Evolutionary conservation across 2,113 vertebrate species (phyloP), one percentile per base, ranked within the genome.

Genomic region (Trematocara macrostoma): DNA sequence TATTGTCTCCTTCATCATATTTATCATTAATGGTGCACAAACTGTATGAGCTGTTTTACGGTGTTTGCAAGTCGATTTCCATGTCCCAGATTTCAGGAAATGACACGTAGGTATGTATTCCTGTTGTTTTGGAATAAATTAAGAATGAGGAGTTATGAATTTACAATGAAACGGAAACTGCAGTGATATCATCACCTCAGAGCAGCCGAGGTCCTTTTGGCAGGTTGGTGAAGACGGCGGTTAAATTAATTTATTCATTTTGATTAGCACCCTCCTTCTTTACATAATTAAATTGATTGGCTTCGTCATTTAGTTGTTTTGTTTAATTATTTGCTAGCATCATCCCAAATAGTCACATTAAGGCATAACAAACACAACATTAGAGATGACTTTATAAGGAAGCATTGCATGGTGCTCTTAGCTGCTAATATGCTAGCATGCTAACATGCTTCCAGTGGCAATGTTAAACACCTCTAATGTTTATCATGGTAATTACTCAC

Each of bases 141-240:
- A 92, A 90, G 83, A 84, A 93, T 10, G n/a, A 11, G 71, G 18
- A 52, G 74, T 64, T 76, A 81, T 91, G 76, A 91, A 93, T 89
- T 88, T 47, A 78, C 49, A 84, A 53, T 81, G 51, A 61, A 85
- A 51, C 2, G 3, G 49, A 53, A 87, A 49, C 69, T 35, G 78
- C 16, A 3, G 26, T 71, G 55, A 82, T 11, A 78, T 12, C 16
- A 12, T 57, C 4, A 23, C 38, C 1, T 78, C 31, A 7, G 2
- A 45, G 47, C 7, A 12, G 40, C 64, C 10, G 35, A 11, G 34
- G 10, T 4, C 23, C 9, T 76, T 76, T 49, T n/a, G 69, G 42
- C 9, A 45, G 42, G 23, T 8, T 47, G 15, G 45, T 35, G 69
- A 76, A 49, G 69, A 49, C 1, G 4, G 42, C 4, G 6, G 69